Evolutionary conservation across 2,888 invertebrate species (phyloP), one percentile per base, ranked within the genome.

Genomic region (Sminthurides aquaticus): DNA sequence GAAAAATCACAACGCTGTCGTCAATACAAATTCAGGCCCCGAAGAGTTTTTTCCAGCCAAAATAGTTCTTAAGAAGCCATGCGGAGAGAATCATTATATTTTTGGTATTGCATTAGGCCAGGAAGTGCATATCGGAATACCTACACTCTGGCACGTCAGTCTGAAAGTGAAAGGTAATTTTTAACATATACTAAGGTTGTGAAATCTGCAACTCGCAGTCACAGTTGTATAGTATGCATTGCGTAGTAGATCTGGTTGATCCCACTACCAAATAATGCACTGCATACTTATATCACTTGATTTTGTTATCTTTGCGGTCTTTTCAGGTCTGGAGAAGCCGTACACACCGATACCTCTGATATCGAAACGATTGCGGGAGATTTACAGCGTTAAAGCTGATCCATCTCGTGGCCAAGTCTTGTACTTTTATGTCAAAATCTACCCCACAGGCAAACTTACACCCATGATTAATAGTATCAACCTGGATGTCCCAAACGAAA

Each of bases 41-140:
- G 26, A n/a, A 28, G 63, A 63, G 3, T 63, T 57, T 28, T 63
- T 57, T 22, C 63, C 57, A n/a, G 63, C 49, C 1, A n/a, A 15
- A 49, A 28, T 63, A 11, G 24, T 57, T 3, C 29, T 49, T 2
- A 63, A 57, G 49, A 29, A 57, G 28, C 20, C 1, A 1, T 1
- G 49, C 25, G 57, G 57, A 20, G 26, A 27, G 2, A 26, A 25
- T 3, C 25, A 57, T 28, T 25, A 48, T n/a, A 28, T 63, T 18
- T 25, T 57, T 26, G 49, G 27, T n/a, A 49, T 57, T 57, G 26
- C 26, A 22, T 3, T 27, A 2, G 63, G 49, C 8, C 15, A 3
- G 2, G 49, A 57, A 28, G 27, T 18, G 15, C 57, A 24, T 18
- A 3, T 63, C 22, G 63, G 63, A 2, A 5, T 63, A 49, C 57